Conservation (phyloP, 2,888 invertebrate genomes). For the Apodemia hepburni region DNA sequence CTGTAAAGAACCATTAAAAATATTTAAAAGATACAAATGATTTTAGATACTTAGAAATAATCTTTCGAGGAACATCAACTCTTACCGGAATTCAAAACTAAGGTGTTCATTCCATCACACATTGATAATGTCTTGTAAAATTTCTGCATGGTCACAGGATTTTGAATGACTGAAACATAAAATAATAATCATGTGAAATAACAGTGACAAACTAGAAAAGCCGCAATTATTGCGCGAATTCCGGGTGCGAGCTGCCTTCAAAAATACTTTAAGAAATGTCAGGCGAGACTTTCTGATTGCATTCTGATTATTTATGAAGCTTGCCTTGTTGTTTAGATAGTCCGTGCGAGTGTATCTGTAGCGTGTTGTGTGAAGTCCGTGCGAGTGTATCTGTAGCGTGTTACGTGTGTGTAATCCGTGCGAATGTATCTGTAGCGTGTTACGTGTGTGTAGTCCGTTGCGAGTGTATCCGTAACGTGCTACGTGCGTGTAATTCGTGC, state of each 20-base stretch:
- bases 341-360: not conserved
- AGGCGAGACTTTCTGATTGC: too few relatives aligned
- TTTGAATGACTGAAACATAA: conserved; percentile 81
- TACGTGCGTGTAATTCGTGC: too few relatives aligned
- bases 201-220: not conserved
- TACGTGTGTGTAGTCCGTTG: not conserved
- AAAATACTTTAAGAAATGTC: not conserved
- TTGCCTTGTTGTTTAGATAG: too few relatives aligned
- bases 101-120: conserved; percentile 73
- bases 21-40: not conserved
- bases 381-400: too few relatives aligned
- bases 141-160: conserved; percentile 90
- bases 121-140: conserved; percentile 90
- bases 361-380: not conserved
- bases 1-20: conserved; percentile 57
- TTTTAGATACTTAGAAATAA: not conserved
- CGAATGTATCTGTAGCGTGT: not conserved
- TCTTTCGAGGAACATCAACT: conserved; percentile 41
- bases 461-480: too few relatives aligned
- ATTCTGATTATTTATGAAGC: not conserved
- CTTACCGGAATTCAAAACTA: conserved; percentile 50
- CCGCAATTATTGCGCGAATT: not conserved
- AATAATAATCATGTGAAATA: conserved; percentile 18
- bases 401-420: not conserved
- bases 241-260: not conserved